Conservation (phyloP, 2,888 invertebrate genomes). For the Noctua pronuba region DNA sequence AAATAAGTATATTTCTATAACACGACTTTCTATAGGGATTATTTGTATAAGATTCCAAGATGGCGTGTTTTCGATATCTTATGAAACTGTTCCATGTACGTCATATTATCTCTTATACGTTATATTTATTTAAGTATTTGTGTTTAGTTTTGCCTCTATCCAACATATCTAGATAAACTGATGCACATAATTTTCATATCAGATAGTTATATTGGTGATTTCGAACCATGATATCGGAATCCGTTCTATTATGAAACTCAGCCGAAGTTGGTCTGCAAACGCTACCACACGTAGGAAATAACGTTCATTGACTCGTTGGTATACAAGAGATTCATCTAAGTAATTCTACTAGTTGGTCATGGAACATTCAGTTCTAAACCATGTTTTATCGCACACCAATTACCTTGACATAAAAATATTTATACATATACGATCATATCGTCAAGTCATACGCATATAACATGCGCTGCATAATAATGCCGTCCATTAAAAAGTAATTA, state of each 20-base stretch:
- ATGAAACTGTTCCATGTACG: slow-evolving; percentile 1
- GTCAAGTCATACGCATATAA: slow-evolving; percentile 27
- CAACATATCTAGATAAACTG: background rate
- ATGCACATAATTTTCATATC: slow-evolving; percentile 20
- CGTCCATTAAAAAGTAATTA: slow-evolving; percentile 45
- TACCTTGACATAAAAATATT: slow-evolving; percentile 54
- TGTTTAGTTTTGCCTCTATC: background rate
- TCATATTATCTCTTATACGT: background rate
- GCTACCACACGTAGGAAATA: slow-evolving; percentile 25
- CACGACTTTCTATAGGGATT: background rate
- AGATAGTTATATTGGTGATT: slow-evolving; percentile 41
- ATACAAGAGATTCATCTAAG: slow-evolving; percentile 8
- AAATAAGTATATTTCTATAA: slow-evolving; percentile 1
- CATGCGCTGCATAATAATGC: slow-evolving; percentile 22
- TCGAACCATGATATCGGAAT: slow-evolving; percentile 19
- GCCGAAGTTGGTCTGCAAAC: slow-evolving; percentile 33
- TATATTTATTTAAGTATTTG: slow-evolving; percentile 2
- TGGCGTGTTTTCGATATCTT: slow-evolving; percentile 7
- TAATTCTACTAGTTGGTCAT: slow-evolving; percentile 1
- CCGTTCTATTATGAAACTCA: slow-evolving; percentile 51
- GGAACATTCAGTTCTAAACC: slow-evolving; percentile 1
- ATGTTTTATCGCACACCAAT: slow-evolving; percentile 27
- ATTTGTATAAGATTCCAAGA: background rate
- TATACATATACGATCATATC: slow-evolving; percentile 26
- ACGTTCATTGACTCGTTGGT: slow-evolving; percentile 21